Evolutionary conservation across 2,797 vertebrate genomes (phyloP), one percentile per base, ranked within the genome.

Genomic region (Cyprinodon diabolis): DNA sequence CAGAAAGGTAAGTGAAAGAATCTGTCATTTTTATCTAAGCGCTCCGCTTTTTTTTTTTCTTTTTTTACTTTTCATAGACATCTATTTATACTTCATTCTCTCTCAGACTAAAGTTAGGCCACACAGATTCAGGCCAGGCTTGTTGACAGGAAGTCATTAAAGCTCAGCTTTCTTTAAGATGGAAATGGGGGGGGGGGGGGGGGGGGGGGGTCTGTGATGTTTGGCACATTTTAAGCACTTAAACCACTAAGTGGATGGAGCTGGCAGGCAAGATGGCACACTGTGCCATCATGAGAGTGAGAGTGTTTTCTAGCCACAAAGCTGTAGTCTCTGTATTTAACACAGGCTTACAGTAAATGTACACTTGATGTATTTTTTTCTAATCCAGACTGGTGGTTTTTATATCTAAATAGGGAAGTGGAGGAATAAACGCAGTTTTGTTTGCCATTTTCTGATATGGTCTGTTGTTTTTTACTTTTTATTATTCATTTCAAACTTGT

Each of bases 1-100:
- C 96, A 71, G 97, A 99, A 93, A 97, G 96, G 98, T 99, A 95
- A 80, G 56, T 14, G 6, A 15, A 23, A 0, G 1, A 17, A 6
- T 6, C 3, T 11, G 15, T 6, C 1, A 17, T 11, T 1, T 21
- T 52, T 68, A 8, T 3, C 6, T 30, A 4, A 35, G 17, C 40
- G 6, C 19, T 14, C 19, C 13, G 17, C 6, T 55, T 25, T 25
- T 69, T 2, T 25, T 25, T 40, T 40, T 40, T 40, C 3, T 7
- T 21, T 62, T 37, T 0, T 56, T 37, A 60, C 17, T 48, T 60
- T 14, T 30, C 9, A 66, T 35, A 9, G 8, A 35, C 43, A 35
- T 13, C 9, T 37, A 3, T 37, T 3, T 37, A 19, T 14, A 19
- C 60, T 21, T 43, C 43, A 40, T 14, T 10, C 35, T 73, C 56